A percentile compares a stretch with the other conserved stretches of the same genome.
Conservation (phyloP, 2,888 invertebrate genomes). For the Latrodectus elegans region DNA sequence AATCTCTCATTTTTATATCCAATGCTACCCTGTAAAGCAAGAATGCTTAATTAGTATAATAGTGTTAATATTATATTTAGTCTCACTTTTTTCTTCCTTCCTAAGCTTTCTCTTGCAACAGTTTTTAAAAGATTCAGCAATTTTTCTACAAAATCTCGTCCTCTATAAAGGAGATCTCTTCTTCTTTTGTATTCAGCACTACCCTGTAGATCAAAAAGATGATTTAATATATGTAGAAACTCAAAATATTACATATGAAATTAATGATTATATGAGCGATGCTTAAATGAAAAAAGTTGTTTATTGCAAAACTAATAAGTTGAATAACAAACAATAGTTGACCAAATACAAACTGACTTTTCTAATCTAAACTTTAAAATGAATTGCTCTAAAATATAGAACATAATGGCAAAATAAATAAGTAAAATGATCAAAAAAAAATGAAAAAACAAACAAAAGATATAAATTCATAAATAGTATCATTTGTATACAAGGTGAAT, state of each 20-base stretch:
- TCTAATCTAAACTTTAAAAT: too few relatives aligned
- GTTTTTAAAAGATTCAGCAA: conserved; percentile 90
- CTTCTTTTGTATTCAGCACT: conserved; percentile 76
- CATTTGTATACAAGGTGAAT: background rate
- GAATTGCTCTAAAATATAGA: too few relatives aligned
- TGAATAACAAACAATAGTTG: background rate
- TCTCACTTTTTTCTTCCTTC: conserved; percentile 87
- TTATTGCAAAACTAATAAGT: too few relatives aligned
- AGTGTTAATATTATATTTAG: too few relatives aligned
- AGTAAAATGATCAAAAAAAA: background rate
- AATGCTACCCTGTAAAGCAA: conserved; percentile 69
- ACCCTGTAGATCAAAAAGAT: conserved; percentile 55
- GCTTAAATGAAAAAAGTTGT: too few relatives aligned
- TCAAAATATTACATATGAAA: too few relatives aligned
- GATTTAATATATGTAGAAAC: background rate
- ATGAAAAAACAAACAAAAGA: background rate
- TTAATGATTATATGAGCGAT: too few relatives aligned
- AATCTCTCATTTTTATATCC: conserved; percentile 80
- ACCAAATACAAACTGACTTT: background rate
- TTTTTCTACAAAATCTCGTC: conserved; percentile 93
- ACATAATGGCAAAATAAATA: background rate
- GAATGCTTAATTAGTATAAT: too few relatives aligned
- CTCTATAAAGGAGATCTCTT: conserved; percentile 85
- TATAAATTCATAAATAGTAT: background rate
- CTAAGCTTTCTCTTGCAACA: conserved; percentile 92